Evolutionary conservation across 2,113 vertebrate genomes (phyloP).

Genomic region (Salminus brasiliensis): DNA sequence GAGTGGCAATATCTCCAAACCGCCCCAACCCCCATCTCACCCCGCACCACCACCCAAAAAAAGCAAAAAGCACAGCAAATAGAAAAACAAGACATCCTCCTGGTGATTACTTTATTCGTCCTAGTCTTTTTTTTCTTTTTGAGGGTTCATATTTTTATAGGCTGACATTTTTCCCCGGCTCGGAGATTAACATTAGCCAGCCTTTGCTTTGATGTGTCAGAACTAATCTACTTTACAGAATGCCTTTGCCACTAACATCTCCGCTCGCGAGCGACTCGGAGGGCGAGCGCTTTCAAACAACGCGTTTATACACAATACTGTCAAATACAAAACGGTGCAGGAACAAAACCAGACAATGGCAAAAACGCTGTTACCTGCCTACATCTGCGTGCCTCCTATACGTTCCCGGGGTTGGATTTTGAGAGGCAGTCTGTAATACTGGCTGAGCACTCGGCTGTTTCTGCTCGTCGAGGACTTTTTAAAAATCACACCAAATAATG

Average conservation of each 20-base stretch:
- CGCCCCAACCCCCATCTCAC: too few relatives aligned
- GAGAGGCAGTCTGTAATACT: slow-evolving; percentile 10
- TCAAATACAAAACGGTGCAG: neutral
- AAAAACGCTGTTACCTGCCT: neutral
- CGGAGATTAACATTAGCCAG: slow-evolving; percentile 35
- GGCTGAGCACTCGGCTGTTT: neutral
- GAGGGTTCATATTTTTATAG: slow-evolving; percentile 18
- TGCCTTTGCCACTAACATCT: neutral
- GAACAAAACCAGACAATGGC: neutral
- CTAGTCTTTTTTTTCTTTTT: neutral
- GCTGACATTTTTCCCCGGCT: slow-evolving; percentile 21
- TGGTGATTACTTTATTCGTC: slow-evolving; percentile 28
- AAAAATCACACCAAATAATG: too few relatives aligned
- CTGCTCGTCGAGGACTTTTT: neutral
- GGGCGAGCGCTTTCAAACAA: neutral
- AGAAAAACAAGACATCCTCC: slow-evolving; percentile 42
- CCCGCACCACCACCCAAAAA: too few relatives aligned
- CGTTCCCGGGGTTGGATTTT: neutral
- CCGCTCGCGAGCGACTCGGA: neutral
- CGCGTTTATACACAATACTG: neutral
- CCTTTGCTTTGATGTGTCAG: slow-evolving; percentile 29
- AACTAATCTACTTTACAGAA: slow-evolving; percentile 40
- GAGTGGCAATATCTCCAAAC: slow-evolving; percentile 21
- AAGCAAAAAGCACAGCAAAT: slow-evolving; percentile 5
- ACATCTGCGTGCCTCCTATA: neutral